Evolutionary conservation across 2,888 invertebrate genomes (phyloP).

Genomic region (Erebia palarica): DNA sequence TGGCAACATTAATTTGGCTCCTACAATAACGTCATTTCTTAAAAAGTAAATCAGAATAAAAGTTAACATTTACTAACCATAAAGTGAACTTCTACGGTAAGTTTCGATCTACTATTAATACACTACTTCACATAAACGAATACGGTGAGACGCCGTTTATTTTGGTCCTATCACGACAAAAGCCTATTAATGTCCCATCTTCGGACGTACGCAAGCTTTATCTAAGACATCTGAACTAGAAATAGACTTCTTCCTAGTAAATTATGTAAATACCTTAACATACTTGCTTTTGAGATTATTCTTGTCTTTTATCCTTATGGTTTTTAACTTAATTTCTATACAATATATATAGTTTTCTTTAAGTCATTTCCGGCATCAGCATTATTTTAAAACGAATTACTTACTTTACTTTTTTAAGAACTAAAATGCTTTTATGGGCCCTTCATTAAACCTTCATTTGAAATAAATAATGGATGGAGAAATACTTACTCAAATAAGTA

Average conservation of each 20-base stretch:
- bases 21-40: too few species aligned
- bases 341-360: not conserved
- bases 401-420: not conserved
- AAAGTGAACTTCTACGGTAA: not conserved
- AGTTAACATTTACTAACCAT: too few species aligned
- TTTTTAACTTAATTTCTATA: not conserved
- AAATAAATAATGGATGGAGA: not conserved
- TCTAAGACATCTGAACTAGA: conserved; percentile 42
- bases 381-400: not conserved
- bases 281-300: not conserved
- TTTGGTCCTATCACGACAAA: conserved; percentile 48
- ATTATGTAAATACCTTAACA: conserved; percentile 15
- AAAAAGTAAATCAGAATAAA: too few species aligned
- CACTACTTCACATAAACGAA: conserved; percentile 2
- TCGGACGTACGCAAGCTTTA: conserved; percentile 44
- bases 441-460: not conserved
- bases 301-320: not conserved
- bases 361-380: not conserved
- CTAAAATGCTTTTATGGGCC: not conserved
- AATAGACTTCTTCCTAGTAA: conserved; percentile 36
- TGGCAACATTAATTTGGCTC: too few species aligned
- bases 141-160: conserved; percentile 42
- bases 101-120: conserved; percentile 1
- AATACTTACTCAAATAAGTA: not conserved
- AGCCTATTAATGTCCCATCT: conserved; percentile 47